Conservation (phyloP, 2,888 invertebrate species). For the Lepetodrilus schrolli region DNA sequence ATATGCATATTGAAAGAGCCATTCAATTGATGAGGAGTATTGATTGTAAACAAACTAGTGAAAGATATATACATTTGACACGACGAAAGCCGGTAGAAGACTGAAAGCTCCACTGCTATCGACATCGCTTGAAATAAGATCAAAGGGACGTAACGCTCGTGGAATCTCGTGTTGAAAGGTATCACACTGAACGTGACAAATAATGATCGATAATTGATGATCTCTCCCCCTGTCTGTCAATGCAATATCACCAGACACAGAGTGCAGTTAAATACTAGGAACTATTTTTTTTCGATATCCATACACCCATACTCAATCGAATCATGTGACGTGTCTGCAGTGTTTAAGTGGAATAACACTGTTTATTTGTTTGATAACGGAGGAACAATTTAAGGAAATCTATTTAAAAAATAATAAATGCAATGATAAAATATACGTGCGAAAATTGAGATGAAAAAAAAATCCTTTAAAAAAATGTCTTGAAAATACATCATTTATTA, state of each 20-base stretch:
- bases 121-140: not conserved
- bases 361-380: too few relatives aligned
- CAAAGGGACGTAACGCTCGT: conserved; percentile 23
- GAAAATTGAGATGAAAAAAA: too few relatives aligned
- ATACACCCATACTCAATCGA: conserved; percentile 7
- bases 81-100: not conserved
- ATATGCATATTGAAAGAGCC: not conserved
- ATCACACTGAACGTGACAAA: conserved; percentile 2
- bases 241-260: not conserved
- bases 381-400: too few relatives aligned
- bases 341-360: too few relatives aligned
- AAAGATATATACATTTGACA: conserved; percentile 2
- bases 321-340: not conserved
- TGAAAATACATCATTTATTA: too few relatives aligned
- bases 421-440: too few relatives aligned
- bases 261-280: conserved; percentile 7
- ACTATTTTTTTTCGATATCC: conserved; percentile 23
- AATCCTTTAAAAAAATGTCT: too few relatives aligned
- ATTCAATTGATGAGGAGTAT: conserved; percentile 6
- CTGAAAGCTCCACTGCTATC: conserved; percentile 16
- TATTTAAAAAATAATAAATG: too few relatives aligned
- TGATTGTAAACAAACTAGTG: conserved; percentile 10
- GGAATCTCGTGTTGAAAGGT: conserved; percentile 16
- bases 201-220: conserved; percentile 3
- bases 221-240: conserved; percentile 1